A percentile compares a stretch with the other conserved stretches of the same genome.
These are phyloP conservation scores for Cephalopholis sonnerati DNA, from an alignment of 2,113 vertebrate genomes.

Conservation along the genomic window DNA sequence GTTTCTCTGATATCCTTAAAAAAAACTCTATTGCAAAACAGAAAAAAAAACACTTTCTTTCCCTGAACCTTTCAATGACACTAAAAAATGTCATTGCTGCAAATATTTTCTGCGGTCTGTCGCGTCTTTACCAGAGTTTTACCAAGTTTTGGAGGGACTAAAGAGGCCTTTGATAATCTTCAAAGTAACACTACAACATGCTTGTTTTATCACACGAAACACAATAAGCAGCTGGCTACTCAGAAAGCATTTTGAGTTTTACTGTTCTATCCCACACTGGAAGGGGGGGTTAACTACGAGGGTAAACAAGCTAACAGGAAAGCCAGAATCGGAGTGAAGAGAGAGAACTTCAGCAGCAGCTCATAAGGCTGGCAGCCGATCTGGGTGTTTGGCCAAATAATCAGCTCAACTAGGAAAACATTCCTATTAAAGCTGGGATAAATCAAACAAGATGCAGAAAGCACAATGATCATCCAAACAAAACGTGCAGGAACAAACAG, in stretches of 20 bases:
- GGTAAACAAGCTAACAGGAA: constrained; percentile 48
- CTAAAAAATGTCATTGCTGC: constrained; percentile 25
- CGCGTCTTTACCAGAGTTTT: background rate
- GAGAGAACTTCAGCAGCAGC: constrained; percentile 25
- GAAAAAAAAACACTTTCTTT: background rate
- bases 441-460: constrained; percentile 53
- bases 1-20: constrained; percentile 56
- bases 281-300: constrained; percentile 11
- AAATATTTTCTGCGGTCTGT: constrained; percentile 61
- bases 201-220: constrained; percentile 64
- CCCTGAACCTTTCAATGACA: constrained; percentile 3
- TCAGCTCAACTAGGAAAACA: constrained; percentile 55
- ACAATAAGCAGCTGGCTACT: constrained; percentile 63
- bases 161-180: constrained; percentile 57
- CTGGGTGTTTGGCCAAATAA: constrained; percentile 56
- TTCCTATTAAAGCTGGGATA: constrained; percentile 47
- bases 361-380: constrained; percentile 42
- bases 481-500: constrained; percentile 15
- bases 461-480: constrained; percentile 35
- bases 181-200: constrained; percentile 57
- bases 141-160: constrained; percentile 34
- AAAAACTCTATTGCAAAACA: constrained; percentile 14
- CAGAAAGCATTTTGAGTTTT: constrained; percentile 51
- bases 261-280: constrained; percentile 38
- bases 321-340: constrained; percentile 21